These are phyloP conservation scores for Pogonus chalceus DNA, from an alignment of 1,140 invertebrate species.

Conservation along the genomic window DNA sequence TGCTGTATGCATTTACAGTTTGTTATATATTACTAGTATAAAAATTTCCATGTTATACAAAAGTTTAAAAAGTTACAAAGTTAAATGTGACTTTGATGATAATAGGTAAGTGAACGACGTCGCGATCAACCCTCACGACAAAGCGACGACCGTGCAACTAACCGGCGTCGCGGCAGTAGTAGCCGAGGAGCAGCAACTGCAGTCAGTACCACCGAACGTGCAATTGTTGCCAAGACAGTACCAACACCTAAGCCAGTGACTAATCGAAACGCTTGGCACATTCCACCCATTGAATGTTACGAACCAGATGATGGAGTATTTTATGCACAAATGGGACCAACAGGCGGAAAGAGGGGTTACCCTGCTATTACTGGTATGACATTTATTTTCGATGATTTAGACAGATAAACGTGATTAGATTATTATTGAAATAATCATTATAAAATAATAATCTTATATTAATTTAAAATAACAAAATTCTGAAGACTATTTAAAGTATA, in stretches of 20 bases:
- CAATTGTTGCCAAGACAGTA: conserved; percentile 37
- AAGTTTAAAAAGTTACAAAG: too few species aligned
- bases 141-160: not conserved
- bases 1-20: too few species aligned
- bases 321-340: conserved; percentile 85
- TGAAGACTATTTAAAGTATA: too few species aligned
- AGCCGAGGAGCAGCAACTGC: conserved; percentile 10
- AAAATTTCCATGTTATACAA: too few species aligned
- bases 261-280: conserved; percentile 57
- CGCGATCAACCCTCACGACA: conserved; percentile 4
- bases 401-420: too few species aligned
- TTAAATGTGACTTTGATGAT: too few species aligned
- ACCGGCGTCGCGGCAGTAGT: not conserved
- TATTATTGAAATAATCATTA: too few species aligned
- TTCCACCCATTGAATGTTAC: conserved; percentile 76
- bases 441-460: too few species aligned
- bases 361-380: conserved; percentile 73
- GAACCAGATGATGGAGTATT: conserved; percentile 84
- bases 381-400: too few species aligned
- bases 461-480: too few species aligned
- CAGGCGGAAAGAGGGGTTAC: conserved; percentile 77
- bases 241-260: conserved; percentile 53
- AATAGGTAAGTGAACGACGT: conserved; percentile 1
- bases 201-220: conserved; percentile 23
- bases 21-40: too few species aligned